These are phyloP conservation scores for Grantiella picta DNA, from an alignment of 2,113 vertebrate genomes.

Conservation along the genomic window DNA sequence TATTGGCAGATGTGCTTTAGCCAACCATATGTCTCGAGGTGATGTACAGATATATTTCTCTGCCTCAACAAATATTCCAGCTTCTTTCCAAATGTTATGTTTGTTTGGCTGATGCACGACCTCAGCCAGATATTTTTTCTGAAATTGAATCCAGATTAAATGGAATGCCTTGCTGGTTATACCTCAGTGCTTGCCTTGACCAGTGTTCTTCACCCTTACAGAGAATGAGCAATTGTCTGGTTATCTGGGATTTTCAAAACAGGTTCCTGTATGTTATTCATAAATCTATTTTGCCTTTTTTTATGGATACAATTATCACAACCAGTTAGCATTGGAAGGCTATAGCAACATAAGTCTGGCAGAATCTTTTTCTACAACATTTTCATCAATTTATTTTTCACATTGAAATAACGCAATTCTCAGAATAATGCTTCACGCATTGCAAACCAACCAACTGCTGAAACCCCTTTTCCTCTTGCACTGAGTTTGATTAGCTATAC, in stretches of 20 bases:
- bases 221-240: background rate
- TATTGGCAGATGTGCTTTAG: slow-evolving; percentile 44
- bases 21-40: slow-evolving; percentile 13
- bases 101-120: slow-evolving; percentile 45
- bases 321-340: background rate
- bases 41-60: background rate
- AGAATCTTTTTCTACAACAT: background rate
- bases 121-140: background rate
- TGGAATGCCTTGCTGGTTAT: background rate
- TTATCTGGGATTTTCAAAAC: background rate
- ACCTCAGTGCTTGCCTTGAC: background rate
- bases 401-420: background rate
- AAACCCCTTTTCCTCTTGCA: background rate
- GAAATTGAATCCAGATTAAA: slow-evolving; percentile 48
- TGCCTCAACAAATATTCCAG: slow-evolving; percentile 14
- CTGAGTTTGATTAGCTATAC: background rate
- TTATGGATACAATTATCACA: background rate
- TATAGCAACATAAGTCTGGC: background rate
- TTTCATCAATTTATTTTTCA: background rate
- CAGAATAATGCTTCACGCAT: background rate
- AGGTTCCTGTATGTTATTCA: background rate
- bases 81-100: slow-evolving; percentile 49
- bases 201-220: background rate
- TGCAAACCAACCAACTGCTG: background rate
- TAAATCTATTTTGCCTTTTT: background rate